Conservation (phyloP, 2,797 vertebrate species). For the Coreius guichenoti region DNA sequence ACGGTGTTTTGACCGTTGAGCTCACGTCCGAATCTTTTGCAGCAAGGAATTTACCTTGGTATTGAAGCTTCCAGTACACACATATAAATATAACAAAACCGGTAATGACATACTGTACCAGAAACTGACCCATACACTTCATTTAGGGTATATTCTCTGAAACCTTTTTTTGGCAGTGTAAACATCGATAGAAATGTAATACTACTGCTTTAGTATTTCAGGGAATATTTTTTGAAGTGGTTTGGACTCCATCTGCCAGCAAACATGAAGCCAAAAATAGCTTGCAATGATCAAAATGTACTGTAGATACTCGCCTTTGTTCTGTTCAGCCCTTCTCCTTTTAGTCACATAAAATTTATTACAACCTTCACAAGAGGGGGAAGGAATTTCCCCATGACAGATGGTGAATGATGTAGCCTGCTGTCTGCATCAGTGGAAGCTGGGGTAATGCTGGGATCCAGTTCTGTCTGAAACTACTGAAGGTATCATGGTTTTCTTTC, state of each 20-base stretch:
- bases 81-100: no score
- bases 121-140: background rate
- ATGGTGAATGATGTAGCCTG: slow-evolving; percentile 55
- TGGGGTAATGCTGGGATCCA: slow-evolving; percentile 43
- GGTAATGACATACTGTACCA: no score
- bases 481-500: background rate
- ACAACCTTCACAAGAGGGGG: slow-evolving; percentile 36
- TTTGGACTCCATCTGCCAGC: slow-evolving; percentile 39
- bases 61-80: no score
- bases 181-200: slow-evolving; percentile 7
- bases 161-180: background rate
- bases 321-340: slow-evolving; percentile 32
- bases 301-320: slow-evolving; percentile 26
- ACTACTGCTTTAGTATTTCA: background rate
- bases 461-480: slow-evolving; percentile 18
- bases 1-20: background rate
- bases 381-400: slow-evolving; percentile 59
- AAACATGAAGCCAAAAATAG: slow-evolving; percentile 42
- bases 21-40: background rate
- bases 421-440: slow-evolving; percentile 45
- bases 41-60: no score
- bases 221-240: slow-evolving; percentile 24
- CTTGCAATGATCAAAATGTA: slow-evolving; percentile 32
- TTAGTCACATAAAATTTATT: slow-evolving; percentile 18
- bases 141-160: background rate